phyloP scores from a whole-genome alignment of 1,140 invertebrate genomes.

The Platorchestia sp. region DNA sequence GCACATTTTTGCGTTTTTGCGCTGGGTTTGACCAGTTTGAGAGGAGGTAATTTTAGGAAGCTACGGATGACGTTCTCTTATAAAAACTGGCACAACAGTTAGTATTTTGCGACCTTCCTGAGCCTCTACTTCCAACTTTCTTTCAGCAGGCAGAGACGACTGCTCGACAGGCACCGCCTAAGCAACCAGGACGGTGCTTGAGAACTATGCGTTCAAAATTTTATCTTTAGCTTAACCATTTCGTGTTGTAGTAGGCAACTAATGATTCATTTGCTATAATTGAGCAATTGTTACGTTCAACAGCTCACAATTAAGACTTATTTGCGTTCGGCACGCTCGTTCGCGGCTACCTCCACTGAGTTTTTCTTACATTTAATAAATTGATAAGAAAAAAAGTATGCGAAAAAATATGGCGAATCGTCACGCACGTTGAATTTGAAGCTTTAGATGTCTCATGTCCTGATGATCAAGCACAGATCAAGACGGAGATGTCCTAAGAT shows the following conservation, averaged over 20 bases:
- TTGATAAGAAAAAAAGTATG: not conserved
- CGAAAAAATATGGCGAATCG: not conserved
- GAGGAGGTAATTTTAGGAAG: conserved; percentile 4
- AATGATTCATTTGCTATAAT: too few species aligned
- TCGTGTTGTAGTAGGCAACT: not conserved
- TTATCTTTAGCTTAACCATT: not conserved
- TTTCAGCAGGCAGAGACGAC: not conserved
- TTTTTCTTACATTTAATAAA: not conserved
- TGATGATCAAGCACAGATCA: not conserved
- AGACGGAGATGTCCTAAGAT: not conserved
- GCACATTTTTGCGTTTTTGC: not conserved
- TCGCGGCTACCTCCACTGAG: not conserved
- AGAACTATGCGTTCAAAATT: not conserved
- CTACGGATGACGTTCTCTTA: not conserved
- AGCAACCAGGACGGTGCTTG: not conserved
- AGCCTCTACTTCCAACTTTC: not conserved
- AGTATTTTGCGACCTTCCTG: not conserved
- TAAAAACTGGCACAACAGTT: conserved; percentile 20
- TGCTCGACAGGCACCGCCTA: not conserved
- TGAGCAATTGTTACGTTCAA: too few species aligned
- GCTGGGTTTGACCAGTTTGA: not conserved
- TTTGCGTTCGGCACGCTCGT: not conserved
- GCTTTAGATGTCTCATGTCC: not conserved
- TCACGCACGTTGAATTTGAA: not conserved
- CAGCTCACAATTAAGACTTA: not conserved